Conservation (phyloP, 2,113 vertebrate species). For the Esox niger region DNA sequence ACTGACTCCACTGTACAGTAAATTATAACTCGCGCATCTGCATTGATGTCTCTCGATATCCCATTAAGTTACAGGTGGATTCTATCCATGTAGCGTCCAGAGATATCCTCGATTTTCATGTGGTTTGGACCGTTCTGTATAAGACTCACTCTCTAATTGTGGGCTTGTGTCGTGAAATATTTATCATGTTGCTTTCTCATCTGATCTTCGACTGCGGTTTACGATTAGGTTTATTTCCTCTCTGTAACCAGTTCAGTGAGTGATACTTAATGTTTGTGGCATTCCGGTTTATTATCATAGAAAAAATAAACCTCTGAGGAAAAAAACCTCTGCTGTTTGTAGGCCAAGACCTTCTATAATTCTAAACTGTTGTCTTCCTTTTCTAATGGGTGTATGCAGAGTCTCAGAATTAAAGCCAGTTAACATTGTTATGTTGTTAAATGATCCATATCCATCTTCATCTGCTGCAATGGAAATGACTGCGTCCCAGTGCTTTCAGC, state of each 20-base stretch:
- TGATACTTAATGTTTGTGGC: too few relatives aligned
- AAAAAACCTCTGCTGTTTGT: too few relatives aligned
- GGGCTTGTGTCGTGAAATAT: background rate
- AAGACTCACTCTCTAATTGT: background rate
- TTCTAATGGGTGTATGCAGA: background rate
- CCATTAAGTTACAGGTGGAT: conserved; percentile 22
- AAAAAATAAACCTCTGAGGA: too few relatives aligned
- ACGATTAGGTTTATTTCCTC: background rate
- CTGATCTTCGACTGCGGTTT: background rate
- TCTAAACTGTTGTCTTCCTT: background rate
- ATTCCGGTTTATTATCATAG: too few relatives aligned
- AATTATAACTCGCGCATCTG: conserved; percentile 44
- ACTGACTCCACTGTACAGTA: conserved; percentile 9
- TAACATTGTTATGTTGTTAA: conserved; percentile 24
- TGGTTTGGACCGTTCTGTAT: conserved; percentile 5
- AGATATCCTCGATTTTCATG: background rate
- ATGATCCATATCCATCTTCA: conserved; percentile 8
- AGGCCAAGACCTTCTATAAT: background rate
- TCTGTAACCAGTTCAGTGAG: background rate
- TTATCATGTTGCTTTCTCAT: background rate
- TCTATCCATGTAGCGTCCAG: background rate
- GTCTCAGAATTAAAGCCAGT: conserved; percentile 7
- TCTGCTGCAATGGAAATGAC: conserved; percentile 19
- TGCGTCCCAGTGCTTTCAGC: conserved; percentile 16
- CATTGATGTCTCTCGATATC: conserved; percentile 15